Percentiles rank a stretch among this genome's conserved stretches.
Evolutionary conservation across 2,113 vertebrate species (phyloP).

Genomic region (Columba livia): DNA sequence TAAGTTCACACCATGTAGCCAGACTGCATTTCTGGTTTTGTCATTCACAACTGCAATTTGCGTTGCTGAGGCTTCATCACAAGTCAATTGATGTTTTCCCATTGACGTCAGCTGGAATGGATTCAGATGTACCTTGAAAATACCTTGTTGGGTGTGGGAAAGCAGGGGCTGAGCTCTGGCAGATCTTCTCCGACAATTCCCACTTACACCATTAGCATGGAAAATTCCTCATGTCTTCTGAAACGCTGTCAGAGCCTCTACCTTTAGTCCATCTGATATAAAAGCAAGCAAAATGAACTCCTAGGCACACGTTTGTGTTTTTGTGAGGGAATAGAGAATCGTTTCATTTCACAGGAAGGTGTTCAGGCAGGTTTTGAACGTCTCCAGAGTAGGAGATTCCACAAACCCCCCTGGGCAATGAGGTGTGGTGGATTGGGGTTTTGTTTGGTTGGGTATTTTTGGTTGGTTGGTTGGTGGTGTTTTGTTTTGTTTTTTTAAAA

Average conservation of each 20-base stretch:
- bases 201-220: background rate
- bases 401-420: too few species aligned
- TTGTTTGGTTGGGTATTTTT: too few species aligned
- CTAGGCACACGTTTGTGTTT: background rate
- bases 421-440: too few species aligned
- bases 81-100: background rate
- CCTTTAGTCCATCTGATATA: background rate
- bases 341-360: too few species aligned
- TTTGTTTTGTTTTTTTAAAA: background rate
- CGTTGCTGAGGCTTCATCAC: background rate
- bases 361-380: too few species aligned
- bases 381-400: too few species aligned
- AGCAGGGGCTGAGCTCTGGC: background rate
- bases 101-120: background rate
- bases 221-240: background rate
- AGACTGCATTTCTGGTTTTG: background rate
- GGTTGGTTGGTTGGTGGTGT: too few species aligned
- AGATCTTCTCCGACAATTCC: background rate
- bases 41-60: background rate
- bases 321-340: background rate
- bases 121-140: background rate
- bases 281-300: background rate
- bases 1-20: background rate
- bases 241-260: background rate
- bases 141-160: accelerated